These are phyloP conservation scores for Troilus luridus DNA, from an alignment of 2,888 invertebrate species.

Conservation along the genomic window DNA sequence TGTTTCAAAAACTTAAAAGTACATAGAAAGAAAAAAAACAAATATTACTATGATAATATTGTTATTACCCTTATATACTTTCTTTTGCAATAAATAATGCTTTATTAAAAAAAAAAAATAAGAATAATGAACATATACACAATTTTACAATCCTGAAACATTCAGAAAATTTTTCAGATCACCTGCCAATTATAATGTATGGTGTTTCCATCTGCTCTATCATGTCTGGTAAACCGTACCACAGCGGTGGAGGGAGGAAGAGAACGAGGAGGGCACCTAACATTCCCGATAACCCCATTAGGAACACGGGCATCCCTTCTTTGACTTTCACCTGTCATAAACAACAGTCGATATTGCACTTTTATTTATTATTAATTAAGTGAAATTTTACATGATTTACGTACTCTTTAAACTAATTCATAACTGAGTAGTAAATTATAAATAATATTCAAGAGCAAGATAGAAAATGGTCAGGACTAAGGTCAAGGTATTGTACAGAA, in stretches of 20 bases:
- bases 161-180: neutral
- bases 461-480: too few relatives aligned
- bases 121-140: neutral
- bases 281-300: conserved; percentile 57
- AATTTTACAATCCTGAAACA: neutral
- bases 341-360: neutral
- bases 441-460: too few relatives aligned
- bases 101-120: neutral
- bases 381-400: neutral
- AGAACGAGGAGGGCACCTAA: conserved; percentile 51
- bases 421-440: too few relatives aligned
- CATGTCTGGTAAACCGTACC: neutral
- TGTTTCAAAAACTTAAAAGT: neutral
- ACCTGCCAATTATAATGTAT: conserved; percentile 6
- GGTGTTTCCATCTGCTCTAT: conserved; percentile 30
- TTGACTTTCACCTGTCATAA: neutral
- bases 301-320: conserved; percentile 52
- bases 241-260: conserved; percentile 45
- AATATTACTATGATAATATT: neutral
- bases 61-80: neutral
- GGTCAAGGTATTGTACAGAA: too few relatives aligned
- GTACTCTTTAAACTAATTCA: too few relatives aligned
- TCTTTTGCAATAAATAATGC: neutral
- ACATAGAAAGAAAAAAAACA: neutral
- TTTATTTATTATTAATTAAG: neutral